These are phyloP conservation scores for Diprion similis DNA, from an alignment of 1,140 invertebrate genomes.

Conservation along the genomic window DNA sequence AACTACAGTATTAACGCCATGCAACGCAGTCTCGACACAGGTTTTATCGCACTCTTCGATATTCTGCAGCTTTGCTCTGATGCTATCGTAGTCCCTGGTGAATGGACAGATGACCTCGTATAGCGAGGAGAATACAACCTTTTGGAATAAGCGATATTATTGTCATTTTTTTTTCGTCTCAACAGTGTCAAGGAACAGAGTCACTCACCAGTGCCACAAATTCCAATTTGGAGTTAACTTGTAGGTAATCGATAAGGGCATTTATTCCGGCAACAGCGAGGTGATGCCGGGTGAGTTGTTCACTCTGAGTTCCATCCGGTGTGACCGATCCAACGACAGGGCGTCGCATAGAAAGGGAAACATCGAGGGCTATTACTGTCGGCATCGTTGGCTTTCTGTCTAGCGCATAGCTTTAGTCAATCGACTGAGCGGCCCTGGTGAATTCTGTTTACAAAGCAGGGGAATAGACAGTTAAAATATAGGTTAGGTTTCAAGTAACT, in stretches of 20 bases:
- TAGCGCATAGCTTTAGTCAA: neutral
- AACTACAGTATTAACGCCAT: conserved; percentile 77
- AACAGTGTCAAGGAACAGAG: neutral
- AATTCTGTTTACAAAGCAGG: neutral
- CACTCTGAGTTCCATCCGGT: conserved; percentile 55
- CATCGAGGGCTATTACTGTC: conserved; percentile 79
- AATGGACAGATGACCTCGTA: conserved; percentile 83
- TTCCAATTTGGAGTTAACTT: conserved; percentile 84
- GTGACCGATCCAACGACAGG: conserved; percentile 66
- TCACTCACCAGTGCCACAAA: conserved; percentile 83
- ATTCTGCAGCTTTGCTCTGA: conserved; percentile 74
- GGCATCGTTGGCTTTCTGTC: conserved; percentile 68
- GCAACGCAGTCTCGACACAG: conserved; percentile 78
- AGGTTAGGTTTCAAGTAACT: neutral
- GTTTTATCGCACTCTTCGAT: conserved; percentile 87
- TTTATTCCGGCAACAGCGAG: conserved; percentile 86
- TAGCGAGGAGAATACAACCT: conserved; percentile 80
- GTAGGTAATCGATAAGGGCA: conserved; percentile 83
- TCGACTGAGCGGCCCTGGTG: neutral
- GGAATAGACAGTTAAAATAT: neutral
- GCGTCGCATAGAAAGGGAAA: conserved; percentile 80
- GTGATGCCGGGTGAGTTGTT: conserved; percentile 68
- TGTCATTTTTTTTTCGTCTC: neutral
- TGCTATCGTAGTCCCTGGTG: conserved; percentile 83
- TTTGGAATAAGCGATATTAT: conserved; percentile 32